A percentile compares a stretch with the other conserved stretches of the same genome.
These are phyloP conservation scores for Cephalopachus bancanus DNA, from an alignment of 2,797 vertebrate genomes.

Conservation along the genomic window DNA sequence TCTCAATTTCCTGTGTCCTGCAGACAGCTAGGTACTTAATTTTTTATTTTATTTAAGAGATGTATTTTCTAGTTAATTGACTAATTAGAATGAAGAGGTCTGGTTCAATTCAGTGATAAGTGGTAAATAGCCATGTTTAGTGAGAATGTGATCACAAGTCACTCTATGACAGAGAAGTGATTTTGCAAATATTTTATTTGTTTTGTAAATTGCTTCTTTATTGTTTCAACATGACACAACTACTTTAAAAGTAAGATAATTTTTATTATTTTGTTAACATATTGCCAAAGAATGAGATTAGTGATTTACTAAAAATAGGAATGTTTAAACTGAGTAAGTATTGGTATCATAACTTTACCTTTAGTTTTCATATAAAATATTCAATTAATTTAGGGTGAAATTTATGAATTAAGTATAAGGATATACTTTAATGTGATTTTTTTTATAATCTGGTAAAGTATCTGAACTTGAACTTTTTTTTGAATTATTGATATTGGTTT, in stretches of 20 bases:
- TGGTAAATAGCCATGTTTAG: not conserved
- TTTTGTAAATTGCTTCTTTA: not conserved
- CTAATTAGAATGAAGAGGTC: not conserved
- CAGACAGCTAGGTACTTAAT: not conserved
- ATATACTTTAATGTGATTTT: not conserved
- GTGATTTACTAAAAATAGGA: not conserved
- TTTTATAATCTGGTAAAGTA: not conserved
- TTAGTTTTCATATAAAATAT: not conserved
- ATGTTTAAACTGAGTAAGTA: not conserved
- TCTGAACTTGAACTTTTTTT: not conserved
- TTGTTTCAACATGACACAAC: not conserved
- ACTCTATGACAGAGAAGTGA: not conserved
- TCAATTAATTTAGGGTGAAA: not conserved
- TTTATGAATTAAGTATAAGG: not conserved
- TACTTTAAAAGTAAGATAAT: not conserved
- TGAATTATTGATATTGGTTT: not conserved
- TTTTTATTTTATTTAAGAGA: slow-evolving; percentile 2
- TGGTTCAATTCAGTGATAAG: not conserved
- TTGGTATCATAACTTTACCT: not conserved
- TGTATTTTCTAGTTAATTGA: not conserved
- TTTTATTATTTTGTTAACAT: not conserved
- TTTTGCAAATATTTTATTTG: not conserved
- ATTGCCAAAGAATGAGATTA: not conserved
- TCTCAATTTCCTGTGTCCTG: not conserved
- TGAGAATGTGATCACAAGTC: not conserved